Percentiles rank a stretch among this genome's conserved stretches.
Evolutionary conservation across 2,797 vertebrate species (phyloP).

Genomic region (Steatocranus sp.): DNA sequence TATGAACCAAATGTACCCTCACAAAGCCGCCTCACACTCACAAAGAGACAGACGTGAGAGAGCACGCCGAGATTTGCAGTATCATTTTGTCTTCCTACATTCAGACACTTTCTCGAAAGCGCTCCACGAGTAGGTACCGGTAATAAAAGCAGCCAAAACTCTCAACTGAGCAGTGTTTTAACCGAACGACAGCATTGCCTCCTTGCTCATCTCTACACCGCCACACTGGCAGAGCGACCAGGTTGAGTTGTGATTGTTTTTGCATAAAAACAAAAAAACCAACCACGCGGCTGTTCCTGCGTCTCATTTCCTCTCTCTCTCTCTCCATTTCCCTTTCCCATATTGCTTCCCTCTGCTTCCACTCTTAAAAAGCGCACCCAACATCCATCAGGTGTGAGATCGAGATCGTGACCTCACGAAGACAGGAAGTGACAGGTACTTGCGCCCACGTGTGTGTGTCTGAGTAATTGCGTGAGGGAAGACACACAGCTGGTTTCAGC

Average conservation of each 20-base stretch:
- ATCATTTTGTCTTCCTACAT: not conserved
- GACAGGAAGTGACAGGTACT: conserved; percentile 11
- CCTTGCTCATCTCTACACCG: not conserved
- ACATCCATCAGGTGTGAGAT: not conserved
- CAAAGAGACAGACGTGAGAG: not conserved
- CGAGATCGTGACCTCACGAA: not conserved
- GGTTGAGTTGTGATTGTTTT: conserved; percentile 23
- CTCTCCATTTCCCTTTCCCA: not conserved
- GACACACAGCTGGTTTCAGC: not conserved
- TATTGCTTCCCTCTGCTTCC: not conserved
- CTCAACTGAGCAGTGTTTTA: not conserved
- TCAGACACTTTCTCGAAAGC: not conserved
- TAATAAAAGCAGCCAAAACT: not conserved
- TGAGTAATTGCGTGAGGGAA: not conserved
- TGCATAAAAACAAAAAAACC: conserved; percentile 10
- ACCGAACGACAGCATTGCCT: not conserved
- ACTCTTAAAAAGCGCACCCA: not conserved
- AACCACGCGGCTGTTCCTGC: not conserved
- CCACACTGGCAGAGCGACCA: not conserved
- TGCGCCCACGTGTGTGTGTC: not conserved
- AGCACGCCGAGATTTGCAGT: not conserved
- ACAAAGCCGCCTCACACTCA: not conserved
- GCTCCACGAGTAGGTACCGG: not conserved
- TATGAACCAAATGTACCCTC: conserved; percentile 8
- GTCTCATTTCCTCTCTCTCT: conserved; percentile 32